Conservation (phyloP, 2,888 invertebrate genomes). For the Hyalella azteca region DNA sequence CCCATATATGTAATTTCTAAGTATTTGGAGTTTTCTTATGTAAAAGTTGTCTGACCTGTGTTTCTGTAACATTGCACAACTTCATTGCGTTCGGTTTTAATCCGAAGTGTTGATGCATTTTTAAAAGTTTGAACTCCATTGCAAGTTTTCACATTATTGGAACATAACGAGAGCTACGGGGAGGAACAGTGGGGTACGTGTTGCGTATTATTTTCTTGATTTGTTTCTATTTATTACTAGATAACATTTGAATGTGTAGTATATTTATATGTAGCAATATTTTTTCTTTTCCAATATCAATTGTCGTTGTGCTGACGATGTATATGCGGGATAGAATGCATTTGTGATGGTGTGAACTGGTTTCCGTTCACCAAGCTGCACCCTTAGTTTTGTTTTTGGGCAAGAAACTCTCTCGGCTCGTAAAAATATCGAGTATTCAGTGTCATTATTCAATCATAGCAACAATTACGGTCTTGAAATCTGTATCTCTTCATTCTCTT, state of each 20-base stretch:
- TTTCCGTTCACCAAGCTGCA: slow-evolving; percentile 47
- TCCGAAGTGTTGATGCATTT: too few species aligned
- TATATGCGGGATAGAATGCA: slow-evolving; percentile 42
- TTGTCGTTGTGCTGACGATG: slow-evolving; percentile 39
- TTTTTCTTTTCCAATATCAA: too few species aligned
- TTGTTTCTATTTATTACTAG: too few species aligned
- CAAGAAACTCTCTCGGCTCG: not conserved
- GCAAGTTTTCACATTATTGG: slow-evolving; percentile 51
- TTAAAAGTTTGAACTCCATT: not conserved
- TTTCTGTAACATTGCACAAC: not conserved
- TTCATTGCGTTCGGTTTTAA: too few species aligned
- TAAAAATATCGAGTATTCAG: not conserved
- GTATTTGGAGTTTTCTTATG: too few species aligned
- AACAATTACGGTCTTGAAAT: not conserved
- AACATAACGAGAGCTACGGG: slow-evolving; percentile 56
- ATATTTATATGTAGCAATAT: too few species aligned
- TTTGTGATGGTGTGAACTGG: slow-evolving; percentile 39
- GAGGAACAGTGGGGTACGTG: slow-evolving; percentile 52
- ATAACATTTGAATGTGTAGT: too few species aligned
- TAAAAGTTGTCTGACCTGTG: not conserved
- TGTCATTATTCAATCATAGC: not conserved
- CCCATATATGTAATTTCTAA: too few species aligned
- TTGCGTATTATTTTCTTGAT: slow-evolving; percentile 44
- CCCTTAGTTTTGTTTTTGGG: slow-evolving; percentile 14
- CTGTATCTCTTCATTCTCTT: too few species aligned